Base-by-base conservation (phyloP, 2,888 invertebrate species). In the Chymomyza amoena region DNA sequence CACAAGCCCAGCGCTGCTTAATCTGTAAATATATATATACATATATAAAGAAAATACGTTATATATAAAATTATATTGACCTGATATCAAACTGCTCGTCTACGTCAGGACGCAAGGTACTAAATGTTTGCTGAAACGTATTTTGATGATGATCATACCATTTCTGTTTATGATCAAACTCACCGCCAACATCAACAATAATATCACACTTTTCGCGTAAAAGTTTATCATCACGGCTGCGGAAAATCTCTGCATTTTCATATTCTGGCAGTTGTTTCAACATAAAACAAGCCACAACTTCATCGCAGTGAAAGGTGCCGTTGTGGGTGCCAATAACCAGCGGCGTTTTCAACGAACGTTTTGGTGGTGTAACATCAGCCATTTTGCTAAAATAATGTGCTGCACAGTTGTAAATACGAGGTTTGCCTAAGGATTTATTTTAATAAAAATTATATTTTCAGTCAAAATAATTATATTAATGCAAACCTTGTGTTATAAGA, bases 81-180 rank as follows among this genome's bases (percentile, higher is more conserved):
- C 92, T 94, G 52, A 95, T 95, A 74, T 93, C 92, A 85, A 93
- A 94, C 61, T 94, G 92, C 66, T 93, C 92, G 0, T 93, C 93
- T 54, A 94, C 80, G 70, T 94, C 94, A 0, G 95, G 95, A 6
- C 92, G 91, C 15, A 97, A 83, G 0, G 93, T 92, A 72, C 94
- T 94, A 54, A 96, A 92, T 0, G 95, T 95, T 60, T 95, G 94
- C 56, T 92, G 92, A 84, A 97, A 97, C 18, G 93, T 93, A 69
- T 94, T 94, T 92, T 99, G 99, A 91, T 99, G 99, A 91, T 99
- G 99, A 91, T 99, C 99, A 91, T 96, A 99, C 73, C 96, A 93
- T 73, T 95, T 94, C 69, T 90, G 94, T 0, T 92, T 92, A 66
- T 95, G 96, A 91, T 98, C 94, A 91, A 96, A 99, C 16, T 93